phyloP scores from a whole-genome alignment of 1,140 invertebrate genomes.

The Reticulitermes speratus region DNA sequence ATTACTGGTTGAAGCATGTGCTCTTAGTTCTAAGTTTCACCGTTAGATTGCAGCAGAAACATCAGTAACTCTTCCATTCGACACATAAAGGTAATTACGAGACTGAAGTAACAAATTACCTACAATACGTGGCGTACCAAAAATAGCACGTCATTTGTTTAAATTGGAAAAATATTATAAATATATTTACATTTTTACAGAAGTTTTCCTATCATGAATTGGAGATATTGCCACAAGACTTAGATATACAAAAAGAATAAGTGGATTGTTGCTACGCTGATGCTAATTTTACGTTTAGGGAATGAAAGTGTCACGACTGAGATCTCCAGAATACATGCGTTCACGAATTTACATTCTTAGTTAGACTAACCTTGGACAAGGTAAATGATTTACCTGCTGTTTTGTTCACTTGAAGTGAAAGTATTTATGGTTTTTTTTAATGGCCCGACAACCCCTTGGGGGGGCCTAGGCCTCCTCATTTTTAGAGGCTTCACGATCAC shows the following conservation, averaged over 20 bases:
- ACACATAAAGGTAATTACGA: not conserved
- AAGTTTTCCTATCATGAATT: not conserved
- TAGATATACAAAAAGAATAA: not conserved
- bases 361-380: too few relatives aligned
- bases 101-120: not conserved
- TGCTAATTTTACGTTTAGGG: not conserved
- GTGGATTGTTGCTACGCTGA: not conserved
- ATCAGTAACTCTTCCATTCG: not conserved
- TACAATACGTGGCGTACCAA: not conserved
- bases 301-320: not conserved
- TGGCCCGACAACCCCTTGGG: too few relatives aligned
- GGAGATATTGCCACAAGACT: not conserved
- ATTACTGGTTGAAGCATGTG: too few relatives aligned
- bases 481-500: too few relatives aligned
- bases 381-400: too few relatives aligned
- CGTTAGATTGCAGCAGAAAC: not conserved
- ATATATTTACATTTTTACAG: not conserved
- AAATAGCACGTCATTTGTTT: not conserved
- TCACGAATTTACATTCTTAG: too few relatives aligned
- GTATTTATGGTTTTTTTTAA: too few relatives aligned
- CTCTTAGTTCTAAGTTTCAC: not conserved
- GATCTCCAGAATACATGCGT: too few relatives aligned
- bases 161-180: not conserved
- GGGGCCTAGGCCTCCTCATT: too few relatives aligned
- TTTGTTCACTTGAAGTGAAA: too few relatives aligned